Conservation (phyloP, 2,113 vertebrate genomes). For the Seriola quinqueradiata region DNA sequence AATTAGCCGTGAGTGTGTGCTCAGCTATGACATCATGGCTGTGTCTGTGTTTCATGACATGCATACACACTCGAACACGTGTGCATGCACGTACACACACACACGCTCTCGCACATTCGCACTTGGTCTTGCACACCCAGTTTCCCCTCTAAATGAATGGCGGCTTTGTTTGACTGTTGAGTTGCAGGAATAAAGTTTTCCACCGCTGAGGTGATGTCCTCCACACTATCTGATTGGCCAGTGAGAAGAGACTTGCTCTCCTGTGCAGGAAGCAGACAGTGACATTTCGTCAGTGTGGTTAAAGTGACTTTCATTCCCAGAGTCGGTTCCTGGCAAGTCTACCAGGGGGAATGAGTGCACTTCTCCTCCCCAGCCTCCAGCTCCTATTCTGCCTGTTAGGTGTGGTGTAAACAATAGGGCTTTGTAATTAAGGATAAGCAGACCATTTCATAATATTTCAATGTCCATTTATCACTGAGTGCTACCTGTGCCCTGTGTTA, state of each 20-base stretch:
- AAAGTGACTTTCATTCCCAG: slow-evolving; percentile 52
- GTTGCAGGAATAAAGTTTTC: slow-evolving; percentile 73
- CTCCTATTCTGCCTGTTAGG: slow-evolving; percentile 35
- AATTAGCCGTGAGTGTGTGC: slow-evolving; percentile 13
- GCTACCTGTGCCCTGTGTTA: not conserved
- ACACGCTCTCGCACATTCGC: slow-evolving; percentile 10
- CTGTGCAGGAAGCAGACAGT: slow-evolving; percentile 54
- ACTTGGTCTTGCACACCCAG: slow-evolving; percentile 39
- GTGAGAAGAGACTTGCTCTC: slow-evolving; percentile 45
- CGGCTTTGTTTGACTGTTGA: slow-evolving; percentile 68
- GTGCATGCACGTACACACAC: slow-evolving; percentile 17
- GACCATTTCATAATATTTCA: slow-evolving; percentile 68
- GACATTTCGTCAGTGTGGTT: slow-evolving; percentile 56
- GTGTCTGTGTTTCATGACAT: slow-evolving; percentile 53
- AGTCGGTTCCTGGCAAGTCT: slow-evolving; percentile 44
- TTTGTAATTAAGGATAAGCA: slow-evolving; percentile 66
- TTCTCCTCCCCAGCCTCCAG: slow-evolving; percentile 44
- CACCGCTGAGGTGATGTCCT: slow-evolving; percentile 59
- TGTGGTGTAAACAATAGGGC: slow-evolving; percentile 63
- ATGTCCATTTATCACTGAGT: slow-evolving; percentile 35
- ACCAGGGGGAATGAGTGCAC: slow-evolving; percentile 39
- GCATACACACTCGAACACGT: not conserved
- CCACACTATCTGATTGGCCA: slow-evolving; percentile 46
- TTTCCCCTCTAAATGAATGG: slow-evolving; percentile 74
- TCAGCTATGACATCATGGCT: slow-evolving; percentile 67